phyloP scores from a whole-genome alignment of 1,140 invertebrate species.

The Epicauta chinensis region DNA sequence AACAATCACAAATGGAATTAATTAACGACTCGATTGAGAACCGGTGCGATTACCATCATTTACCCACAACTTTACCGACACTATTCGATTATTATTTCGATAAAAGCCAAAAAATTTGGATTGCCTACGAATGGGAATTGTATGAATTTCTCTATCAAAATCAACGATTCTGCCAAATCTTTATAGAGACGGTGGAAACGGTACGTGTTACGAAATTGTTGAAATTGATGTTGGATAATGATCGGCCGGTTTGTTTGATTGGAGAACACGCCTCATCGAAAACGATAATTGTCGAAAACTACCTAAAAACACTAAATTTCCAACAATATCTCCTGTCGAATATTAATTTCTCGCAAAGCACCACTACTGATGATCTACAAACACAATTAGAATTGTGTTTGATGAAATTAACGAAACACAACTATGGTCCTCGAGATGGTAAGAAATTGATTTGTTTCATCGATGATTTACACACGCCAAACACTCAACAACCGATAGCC shows the following conservation, averaged over 20 bases:
- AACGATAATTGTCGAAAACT: conserved; percentile 79
- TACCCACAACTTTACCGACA: conserved; percentile 59
- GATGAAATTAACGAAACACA: conserved; percentile 83
- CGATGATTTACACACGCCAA: conserved; percentile 92
- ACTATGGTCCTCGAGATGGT: conserved; percentile 78
- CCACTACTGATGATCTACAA: conserved; percentile 83
- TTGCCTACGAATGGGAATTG: conserved; percentile 76
- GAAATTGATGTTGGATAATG: conserved; percentile 67
- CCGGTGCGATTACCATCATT: conserved; percentile 59
- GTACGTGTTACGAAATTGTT: conserved; percentile 71
- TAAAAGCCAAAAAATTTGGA: conserved; percentile 63
- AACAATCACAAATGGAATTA: conserved; percentile 59
- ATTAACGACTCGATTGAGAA: conserved; percentile 57
- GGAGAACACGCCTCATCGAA: conserved; percentile 89
- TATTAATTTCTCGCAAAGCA: conserved; percentile 87
- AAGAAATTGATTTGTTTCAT: conserved; percentile 84
- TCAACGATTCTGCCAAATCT: conserved; percentile 70
- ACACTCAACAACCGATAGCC: conserved; percentile 88
- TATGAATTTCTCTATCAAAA: conserved; percentile 65
- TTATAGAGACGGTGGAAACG: conserved; percentile 86
- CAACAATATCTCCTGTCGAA: conserved; percentile 64
- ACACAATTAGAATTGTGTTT: conserved; percentile 76
- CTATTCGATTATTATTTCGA: conserved; percentile 81
- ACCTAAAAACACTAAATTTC: conserved; percentile 62
- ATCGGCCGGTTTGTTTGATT: conserved; percentile 72